Evolutionary conservation across 2,888 invertebrate species (phyloP).

Genomic region (Apodemia mormo): DNA sequence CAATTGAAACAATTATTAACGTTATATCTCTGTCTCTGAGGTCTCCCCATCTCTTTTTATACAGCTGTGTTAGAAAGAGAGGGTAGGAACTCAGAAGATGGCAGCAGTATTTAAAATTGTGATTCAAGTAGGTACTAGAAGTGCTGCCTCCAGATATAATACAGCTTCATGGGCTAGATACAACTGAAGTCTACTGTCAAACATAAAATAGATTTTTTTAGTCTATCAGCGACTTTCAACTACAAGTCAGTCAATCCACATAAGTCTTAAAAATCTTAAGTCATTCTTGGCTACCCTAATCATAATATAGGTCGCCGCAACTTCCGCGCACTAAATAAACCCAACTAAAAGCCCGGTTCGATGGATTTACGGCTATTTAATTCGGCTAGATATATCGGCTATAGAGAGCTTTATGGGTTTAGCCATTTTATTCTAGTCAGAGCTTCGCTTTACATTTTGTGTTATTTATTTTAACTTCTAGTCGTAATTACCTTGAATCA

Average conservation of each 20-base stretch:
- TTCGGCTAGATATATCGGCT: conserved; percentile 60
- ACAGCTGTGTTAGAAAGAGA: no score
- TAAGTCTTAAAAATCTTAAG: not conserved
- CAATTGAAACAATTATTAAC: no score
- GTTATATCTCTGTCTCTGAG: no score
- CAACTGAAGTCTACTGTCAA: no score
- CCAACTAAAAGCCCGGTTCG: conserved; percentile 58
- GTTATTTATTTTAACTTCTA: conserved; percentile 14
- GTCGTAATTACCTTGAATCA: conserved; percentile 1
- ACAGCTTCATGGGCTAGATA: no score
- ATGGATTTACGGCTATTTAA: conserved; percentile 69
- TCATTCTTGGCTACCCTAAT: conserved; percentile 12
- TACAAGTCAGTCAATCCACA: not conserved
- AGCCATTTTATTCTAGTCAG: conserved; percentile 33
- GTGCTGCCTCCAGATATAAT: no score
- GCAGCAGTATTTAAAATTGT: no score
- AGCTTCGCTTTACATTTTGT: conserved; percentile 16
- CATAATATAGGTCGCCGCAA: conserved; percentile 51
- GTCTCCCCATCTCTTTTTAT: no score
- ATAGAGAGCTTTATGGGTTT: conserved; percentile 57
- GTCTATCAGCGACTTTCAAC: no score
- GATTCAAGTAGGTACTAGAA: no score
- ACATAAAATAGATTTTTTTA: no score
- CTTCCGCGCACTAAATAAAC: conserved; percentile 61
- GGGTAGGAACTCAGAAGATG: no score